Base-by-base conservation (phyloP, 2,888 invertebrate genomes). In the Xanthia icteritia region DNA sequence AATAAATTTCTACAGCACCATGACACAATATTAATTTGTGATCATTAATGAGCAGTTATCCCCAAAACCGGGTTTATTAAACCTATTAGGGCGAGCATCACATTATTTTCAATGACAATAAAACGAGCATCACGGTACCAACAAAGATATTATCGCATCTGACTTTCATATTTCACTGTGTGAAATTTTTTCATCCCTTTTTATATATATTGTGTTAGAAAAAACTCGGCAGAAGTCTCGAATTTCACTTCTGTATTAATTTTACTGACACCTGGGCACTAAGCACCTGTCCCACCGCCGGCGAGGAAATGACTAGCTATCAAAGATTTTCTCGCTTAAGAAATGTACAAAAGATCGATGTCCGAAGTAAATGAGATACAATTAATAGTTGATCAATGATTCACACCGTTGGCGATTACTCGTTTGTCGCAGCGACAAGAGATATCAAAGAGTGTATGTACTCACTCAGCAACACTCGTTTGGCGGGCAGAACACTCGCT, bases 221-320 rank as follows among this genome's bases (percentile, higher is more conserved):
- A 73, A 81, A 79, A 54, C 51, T 60, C 54, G 11, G 39, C 11
- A 45, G 45, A 56, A 68, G 58, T 69, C 51, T 76, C 51, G 45
- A 75, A 72, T 80, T 75, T 58, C 51, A 42, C 31, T 68, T 56
- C 23, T 63, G 65, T 78, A 73, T 73, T 42, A 73, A 73, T 75
- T 83, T 84, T 48, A 68, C 42, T 74, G 54, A 67, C 81, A 82
- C 67, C 79, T 83, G 79, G 60, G 68, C 27, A 70, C 6, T 23
- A 23, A 3, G 36, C 1, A 54, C 17, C 17, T 5, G 48, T 73
- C n/a, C n/a, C 51, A 68, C 67, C n/a, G 9, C 27, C 17, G n/a
- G 54, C 36, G 54, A 54, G 3, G n/a, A 68, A 17, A 17, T 9
- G 36, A 51, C 31, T 51, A 48, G 9, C 36, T 54, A 11, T n/a